Evolutionary conservation across 2,797 vertebrate genomes (phyloP), one percentile per base, ranked within the genome.

Genomic region (Falco naumanni): DNA sequence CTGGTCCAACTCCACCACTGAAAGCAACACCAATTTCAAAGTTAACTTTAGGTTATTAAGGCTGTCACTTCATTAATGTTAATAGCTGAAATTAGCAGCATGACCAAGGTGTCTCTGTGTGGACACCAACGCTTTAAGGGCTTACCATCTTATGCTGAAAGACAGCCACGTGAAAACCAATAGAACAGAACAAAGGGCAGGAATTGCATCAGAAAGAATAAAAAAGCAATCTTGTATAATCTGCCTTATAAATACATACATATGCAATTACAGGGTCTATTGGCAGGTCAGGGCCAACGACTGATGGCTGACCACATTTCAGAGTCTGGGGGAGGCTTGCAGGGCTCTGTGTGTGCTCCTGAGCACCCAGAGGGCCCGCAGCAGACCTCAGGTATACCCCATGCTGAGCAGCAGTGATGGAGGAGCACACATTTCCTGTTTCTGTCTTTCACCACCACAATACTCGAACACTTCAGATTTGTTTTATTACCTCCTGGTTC

Each of bases 341-440:
- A 5, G 12, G 1, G 1, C 4, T 16, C 47, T 4, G 13, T 16
- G 26, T 2, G 11, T 25, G 4, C n/a, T 37, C 51, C 25, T 15
- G 37, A 70, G 78, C 51, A 29, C 31, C 14, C 21, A 7, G 37
- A 78, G 24, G 20, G 51, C 39, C 26, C 21, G 34, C 51, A 91
- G 77, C 51, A 63, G 10, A 13, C 10, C 31, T 51, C 57, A 54
- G 47, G 9, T 37, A 48, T 10, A 13, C 41, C 28, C 11, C 0
- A 0, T 22, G 47, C 19, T 48, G n/a, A 51, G 70, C 65, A 81
- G 69, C 50, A 39, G 17, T 2, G 29, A 50, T 3, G 16, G 37
- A 47, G n/a, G 18, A 89, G 41, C 33, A 45, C 33, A 15, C 3
- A 1, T 4, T n/a, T 50, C 9, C 13, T 59, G 10, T 8, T 20